phyloP scores from a whole-genome alignment of 2,113 vertebrate genomes.

The Corvus cornix region DNA sequence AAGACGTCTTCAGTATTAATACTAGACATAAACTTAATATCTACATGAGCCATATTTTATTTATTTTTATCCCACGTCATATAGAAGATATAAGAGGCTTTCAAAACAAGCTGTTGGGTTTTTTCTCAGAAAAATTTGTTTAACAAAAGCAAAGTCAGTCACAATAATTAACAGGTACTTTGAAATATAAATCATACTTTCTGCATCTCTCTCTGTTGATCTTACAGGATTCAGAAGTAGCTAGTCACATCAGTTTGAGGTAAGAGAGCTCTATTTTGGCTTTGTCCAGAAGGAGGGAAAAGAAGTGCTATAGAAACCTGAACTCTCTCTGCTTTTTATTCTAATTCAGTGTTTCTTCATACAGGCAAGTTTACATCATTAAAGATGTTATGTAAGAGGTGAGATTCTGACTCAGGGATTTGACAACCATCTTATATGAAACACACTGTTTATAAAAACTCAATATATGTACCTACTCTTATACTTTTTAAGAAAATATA shows the following conservation, averaged over 20 bases:
- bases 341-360: background rate
- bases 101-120: fast-evolving
- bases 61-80: background rate
- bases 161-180: background rate
- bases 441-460: background rate
- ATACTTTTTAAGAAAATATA: constrained; percentile 15
- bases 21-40: background rate
- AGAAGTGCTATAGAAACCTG: background rate
- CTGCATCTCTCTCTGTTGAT: background rate
- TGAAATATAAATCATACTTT: background rate
- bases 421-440: background rate
- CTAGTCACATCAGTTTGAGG: background rate
- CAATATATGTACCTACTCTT: background rate
- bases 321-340: background rate
- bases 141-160: background rate
- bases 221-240: background rate
- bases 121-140: background rate
- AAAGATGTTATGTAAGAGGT: background rate
- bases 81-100: background rate
- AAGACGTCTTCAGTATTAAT: background rate
- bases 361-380: background rate
- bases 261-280: background rate
- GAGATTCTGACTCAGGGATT: background rate
- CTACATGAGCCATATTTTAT: background rate
- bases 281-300: background rate